Conservation (phyloP, 2,888 invertebrate genomes). For the Allacma fusca region DNA sequence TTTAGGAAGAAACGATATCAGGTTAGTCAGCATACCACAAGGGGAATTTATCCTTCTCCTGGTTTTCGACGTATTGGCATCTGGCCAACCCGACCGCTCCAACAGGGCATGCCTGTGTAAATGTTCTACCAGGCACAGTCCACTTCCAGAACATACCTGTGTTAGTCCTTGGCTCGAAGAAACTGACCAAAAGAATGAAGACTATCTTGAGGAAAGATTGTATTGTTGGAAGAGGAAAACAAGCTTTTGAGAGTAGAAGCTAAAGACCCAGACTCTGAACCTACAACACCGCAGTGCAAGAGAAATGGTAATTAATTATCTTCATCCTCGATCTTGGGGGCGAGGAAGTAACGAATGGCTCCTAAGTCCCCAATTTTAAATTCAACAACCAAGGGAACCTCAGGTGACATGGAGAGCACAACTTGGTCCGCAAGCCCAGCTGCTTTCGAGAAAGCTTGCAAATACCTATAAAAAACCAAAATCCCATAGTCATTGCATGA, state of each 20-base stretch:
- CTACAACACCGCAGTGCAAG: slow-evolving; percentile 73
- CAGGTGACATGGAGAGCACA: no score
- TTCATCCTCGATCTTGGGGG: slow-evolving; percentile 99
- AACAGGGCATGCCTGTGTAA: slow-evolving; percentile 87
- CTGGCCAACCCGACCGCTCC: slow-evolving; percentile 86
- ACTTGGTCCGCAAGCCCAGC: no score
- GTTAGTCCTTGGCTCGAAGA: no score
- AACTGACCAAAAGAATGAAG: slow-evolving; percentile 84
- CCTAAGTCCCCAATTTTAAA: no score
- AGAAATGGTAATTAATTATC: slow-evolving; percentile 69
- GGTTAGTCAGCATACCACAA: slow-evolving; percentile 80
- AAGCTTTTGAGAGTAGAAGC: slow-evolving; percentile 80
- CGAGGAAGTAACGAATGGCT: slow-evolving; percentile 95
- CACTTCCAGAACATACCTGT: no score
- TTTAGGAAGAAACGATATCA: slow-evolving; percentile 82
- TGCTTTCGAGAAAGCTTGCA: no score
- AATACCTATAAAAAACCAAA: no score
- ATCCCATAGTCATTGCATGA: not conserved
- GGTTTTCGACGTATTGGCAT: slow-evolving; percentile 75
- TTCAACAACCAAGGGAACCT: no score
- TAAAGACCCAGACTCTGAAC: no score
- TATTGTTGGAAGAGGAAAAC: slow-evolving; percentile 78
- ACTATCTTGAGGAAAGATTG: slow-evolving; percentile 88
- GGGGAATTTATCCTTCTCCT: slow-evolving; percentile 63
- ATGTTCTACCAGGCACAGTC: no score